These are phyloP conservation scores for Caenorhabditis briggsae DNA, from an alignment of 1,140 invertebrate genomes.

Conservation along the genomic window DNA sequence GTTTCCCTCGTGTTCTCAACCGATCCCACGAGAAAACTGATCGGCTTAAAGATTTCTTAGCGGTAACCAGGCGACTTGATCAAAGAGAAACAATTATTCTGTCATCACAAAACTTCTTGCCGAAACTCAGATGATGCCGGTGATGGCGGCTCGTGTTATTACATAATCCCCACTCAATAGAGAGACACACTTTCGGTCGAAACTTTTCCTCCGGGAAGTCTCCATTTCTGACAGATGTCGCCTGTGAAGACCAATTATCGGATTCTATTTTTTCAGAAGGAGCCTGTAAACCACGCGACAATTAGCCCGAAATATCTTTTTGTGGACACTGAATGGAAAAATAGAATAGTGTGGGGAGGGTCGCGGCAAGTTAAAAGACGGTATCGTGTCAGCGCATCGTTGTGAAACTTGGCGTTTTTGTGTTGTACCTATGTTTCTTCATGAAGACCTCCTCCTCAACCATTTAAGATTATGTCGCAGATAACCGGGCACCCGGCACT, in stretches of 20 bases:
- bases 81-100: slow-evolving; percentile 34
- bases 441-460: slow-evolving; percentile 45
- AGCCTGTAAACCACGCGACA: slow-evolving; percentile 42
- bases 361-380: slow-evolving; percentile 45
- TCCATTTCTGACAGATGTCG: not conserved
- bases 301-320: slow-evolving; percentile 26
- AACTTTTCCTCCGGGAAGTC: not conserved
- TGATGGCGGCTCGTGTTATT: not conserved
- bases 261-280: not conserved
- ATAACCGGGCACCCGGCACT: slow-evolving; percentile 15
- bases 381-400: slow-evolving; percentile 51
- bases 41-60: not conserved
- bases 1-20: not conserved
- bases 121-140: not conserved
- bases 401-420: slow-evolving; percentile 51
- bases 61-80: not conserved
- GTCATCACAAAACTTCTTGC: slow-evolving; percentile 2
- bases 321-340: not conserved
- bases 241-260: not conserved
- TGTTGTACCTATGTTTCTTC: slow-evolving; percentile 54
- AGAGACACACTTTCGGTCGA: not conserved
- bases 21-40: slow-evolving; percentile 5
- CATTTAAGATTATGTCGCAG: slow-evolving; percentile 51
- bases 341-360: not conserved
- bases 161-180: slow-evolving; percentile 27